Evolutionary conservation across 2,888 invertebrate genomes (phyloP).

Genomic region (Chaitophorus viminalis): DNA sequence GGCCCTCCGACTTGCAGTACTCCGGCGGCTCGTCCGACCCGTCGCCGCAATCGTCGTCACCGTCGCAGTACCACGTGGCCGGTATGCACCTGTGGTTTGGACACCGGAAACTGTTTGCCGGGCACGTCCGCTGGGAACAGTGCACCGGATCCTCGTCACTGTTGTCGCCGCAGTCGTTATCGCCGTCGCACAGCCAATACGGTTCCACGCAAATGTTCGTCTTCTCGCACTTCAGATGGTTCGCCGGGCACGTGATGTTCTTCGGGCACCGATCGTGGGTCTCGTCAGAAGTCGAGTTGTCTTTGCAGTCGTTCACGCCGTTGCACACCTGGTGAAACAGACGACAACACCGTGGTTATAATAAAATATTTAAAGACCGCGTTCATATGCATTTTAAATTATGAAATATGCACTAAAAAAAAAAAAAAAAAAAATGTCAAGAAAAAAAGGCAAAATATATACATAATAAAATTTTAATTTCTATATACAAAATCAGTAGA

Average conservation of each 20-base stretch:
- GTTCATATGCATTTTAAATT: too few species aligned
- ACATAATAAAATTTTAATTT: too few species aligned
- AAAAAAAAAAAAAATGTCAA: too few species aligned
- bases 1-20: conserved; percentile 90
- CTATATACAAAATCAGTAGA: too few species aligned
- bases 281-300: conserved; percentile 90
- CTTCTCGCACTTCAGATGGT: conserved; percentile 91
- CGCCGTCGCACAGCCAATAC: conserved; percentile 97
- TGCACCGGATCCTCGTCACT: conserved; percentile 91
- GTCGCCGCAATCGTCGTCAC: conserved; percentile 92
- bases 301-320: conserved; percentile 93
- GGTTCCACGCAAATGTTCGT: conserved; percentile 98
- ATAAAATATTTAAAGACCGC: too few species aligned
- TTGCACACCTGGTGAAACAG: conserved; percentile 75
- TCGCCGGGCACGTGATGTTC: conserved; percentile 88
- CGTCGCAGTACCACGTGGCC: conserved; percentile 97
- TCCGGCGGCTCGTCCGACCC: conserved; percentile 92
- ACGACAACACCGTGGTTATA: too few species aligned
- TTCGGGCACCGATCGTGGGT: conserved; percentile 86
- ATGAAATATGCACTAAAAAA: too few species aligned
- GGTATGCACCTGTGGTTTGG: conserved; percentile 95
- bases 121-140: conserved; percentile 88
- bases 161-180: conserved; percentile 95
- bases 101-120: conserved; percentile 90
- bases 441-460: too few species aligned